Evolutionary conservation across 2,888 invertebrate species (phyloP).

Genomic region (Mimumesa dahlbomi): DNA sequence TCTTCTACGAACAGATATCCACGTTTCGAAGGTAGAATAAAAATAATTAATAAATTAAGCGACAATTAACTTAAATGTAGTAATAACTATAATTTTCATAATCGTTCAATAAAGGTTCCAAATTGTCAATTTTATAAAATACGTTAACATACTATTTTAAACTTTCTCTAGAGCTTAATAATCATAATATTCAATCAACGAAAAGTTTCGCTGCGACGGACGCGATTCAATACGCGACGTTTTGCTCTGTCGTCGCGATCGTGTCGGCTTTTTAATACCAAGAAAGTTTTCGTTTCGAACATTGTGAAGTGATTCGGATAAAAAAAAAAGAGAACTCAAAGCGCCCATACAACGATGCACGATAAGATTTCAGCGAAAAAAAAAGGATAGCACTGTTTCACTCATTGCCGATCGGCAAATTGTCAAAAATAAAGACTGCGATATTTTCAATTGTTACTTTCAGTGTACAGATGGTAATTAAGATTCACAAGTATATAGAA

Average conservation of each 20-base stretch:
- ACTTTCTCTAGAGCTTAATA: too few species aligned
- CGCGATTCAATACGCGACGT: too few species aligned
- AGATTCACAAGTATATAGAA: too few species aligned
- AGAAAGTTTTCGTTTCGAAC: background rate
- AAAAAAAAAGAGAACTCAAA: constrained; percentile 1
- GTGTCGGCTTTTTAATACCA: background rate
- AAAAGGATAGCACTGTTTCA: background rate
- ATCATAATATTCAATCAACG: too few species aligned
- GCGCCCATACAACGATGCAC: constrained; percentile 14
- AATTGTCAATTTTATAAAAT: constrained; percentile 12
- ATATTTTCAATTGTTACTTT: too few species aligned
- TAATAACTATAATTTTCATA: constrained; percentile 2
- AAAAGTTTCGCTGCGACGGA: too few species aligned
- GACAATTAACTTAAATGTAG: constrained; percentile 1
- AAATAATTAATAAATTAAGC: constrained; percentile 6
- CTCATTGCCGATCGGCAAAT: background rate
- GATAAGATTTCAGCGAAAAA: constrained; percentile 25
- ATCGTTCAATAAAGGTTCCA: background rate
- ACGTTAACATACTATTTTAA: constrained; percentile 3
- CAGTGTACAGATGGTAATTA: too few species aligned
- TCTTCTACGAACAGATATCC: too few species aligned
- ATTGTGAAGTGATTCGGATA: background rate
- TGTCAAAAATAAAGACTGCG: background rate
- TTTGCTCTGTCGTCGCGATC: too few species aligned
- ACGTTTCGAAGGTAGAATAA: background rate